Conservation (phyloP, 2,113 vertebrate genomes). For the Alectura lathami region DNA sequence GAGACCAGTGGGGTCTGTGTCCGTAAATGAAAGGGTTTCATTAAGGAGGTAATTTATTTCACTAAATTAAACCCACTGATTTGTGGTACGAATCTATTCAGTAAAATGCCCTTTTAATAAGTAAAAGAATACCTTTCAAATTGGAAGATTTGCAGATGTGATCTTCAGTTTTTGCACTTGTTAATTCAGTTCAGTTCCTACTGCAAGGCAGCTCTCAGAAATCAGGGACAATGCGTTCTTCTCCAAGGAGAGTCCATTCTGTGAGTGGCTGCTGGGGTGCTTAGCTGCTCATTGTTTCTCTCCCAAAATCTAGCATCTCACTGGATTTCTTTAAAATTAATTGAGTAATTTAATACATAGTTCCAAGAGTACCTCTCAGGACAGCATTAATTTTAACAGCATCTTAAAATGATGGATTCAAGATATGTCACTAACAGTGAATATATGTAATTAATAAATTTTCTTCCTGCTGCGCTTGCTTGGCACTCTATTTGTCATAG, state of each 20-base stretch:
- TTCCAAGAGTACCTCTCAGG: constrained; percentile 19
- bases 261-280: neutral
- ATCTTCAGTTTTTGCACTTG: neutral
- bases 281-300: neutral
- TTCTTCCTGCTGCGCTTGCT: neutral
- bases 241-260: neutral
- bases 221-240: neutral
- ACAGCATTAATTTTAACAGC: constrained; percentile 35
- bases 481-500: constrained; percentile 4
- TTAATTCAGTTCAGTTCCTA: neutral
- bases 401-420: constrained; percentile 38
- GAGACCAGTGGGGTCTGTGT: neutral
- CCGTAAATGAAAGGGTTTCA: neutral
- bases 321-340: neutral
- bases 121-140: constrained; percentile 24
- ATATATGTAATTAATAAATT: constrained; percentile 6
- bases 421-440: neutral
- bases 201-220: constrained; percentile 15
- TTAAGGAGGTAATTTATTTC: constrained; percentile 18
- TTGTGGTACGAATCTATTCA: neutral
- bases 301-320: neutral
- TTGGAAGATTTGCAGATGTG: neutral
- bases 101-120: constrained; percentile 38
- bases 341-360: constrained; percentile 4
- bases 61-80: constrained; percentile 25